A percentile compares a stretch with the other conserved stretches of the same genome.
phyloP scores from a whole-genome alignment of 2,888 invertebrate genomes.

The Auanema sp. region DNA sequence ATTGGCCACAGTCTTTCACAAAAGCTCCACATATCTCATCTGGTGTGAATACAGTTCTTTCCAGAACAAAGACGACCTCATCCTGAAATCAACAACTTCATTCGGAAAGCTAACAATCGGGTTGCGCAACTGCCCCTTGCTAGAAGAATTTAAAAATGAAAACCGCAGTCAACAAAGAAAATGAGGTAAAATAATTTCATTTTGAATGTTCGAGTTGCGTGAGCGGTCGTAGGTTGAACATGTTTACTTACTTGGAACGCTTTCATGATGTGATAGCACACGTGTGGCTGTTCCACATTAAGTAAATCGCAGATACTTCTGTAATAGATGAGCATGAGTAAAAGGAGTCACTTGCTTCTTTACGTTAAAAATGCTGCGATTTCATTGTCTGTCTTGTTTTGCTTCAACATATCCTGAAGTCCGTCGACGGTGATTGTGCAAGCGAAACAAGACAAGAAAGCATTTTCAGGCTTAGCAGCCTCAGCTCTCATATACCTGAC shows the following conservation, averaged over 20 bases:
- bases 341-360: no score
- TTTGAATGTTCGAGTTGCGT: no score
- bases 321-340: conserved; percentile 15
- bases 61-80: conserved; percentile 48
- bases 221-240: no score
- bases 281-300: conserved; percentile 46
- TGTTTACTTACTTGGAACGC: conserved; percentile 33
- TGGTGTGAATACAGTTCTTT: conserved; percentile 42
- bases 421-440: conserved; percentile 47
- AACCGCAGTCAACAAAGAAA: no score
- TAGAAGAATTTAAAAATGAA: no score
- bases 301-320: conserved; percentile 40
- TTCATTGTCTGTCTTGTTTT: conserved; percentile 44
- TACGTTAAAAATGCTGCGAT: conserved; percentile 41
- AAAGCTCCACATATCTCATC: conserved; percentile 52
- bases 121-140: no score
- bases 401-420: conserved; percentile 28
- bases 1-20: conserved; percentile 42
- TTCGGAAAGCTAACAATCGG: no score
- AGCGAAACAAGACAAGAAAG: conserved; percentile 36
- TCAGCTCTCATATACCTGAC: conserved; percentile 29
- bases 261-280: conserved; percentile 47
- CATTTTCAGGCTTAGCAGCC: conserved; percentile 31
- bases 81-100: conserved; percentile 27
- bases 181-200: no score